phyloP scores from a whole-genome alignment of 2,888 invertebrate species.

The Drosophila cyrtoloma region DNA sequence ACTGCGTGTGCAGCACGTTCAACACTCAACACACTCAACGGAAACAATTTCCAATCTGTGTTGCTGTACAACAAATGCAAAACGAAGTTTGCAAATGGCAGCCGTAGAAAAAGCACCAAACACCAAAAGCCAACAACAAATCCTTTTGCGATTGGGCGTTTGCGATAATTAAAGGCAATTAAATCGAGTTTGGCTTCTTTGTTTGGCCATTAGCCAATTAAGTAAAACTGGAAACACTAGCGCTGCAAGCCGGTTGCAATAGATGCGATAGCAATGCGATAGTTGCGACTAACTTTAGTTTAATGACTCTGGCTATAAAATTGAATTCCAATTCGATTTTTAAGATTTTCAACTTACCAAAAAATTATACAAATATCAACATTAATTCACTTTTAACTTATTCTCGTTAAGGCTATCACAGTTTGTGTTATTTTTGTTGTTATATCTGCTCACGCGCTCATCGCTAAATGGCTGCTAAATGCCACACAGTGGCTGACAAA shows the following conservation, averaged over 20 bases:
- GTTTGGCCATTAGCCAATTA: slow-evolving; percentile 72
- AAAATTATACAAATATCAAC: background rate
- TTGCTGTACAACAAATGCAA: slow-evolving; percentile 38
- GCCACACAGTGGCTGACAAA: slow-evolving; percentile 45
- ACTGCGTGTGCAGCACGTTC: slow-evolving; percentile 18
- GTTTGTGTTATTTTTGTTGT: background rate
- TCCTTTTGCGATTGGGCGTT: slow-evolving; percentile 81
- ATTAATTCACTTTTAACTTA: background rate
- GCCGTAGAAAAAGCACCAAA: slow-evolving; percentile 21
- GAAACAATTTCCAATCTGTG: slow-evolving; percentile 68
- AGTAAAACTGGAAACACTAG: slow-evolving; percentile 69
- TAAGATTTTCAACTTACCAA: background rate
- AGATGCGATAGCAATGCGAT: background rate
- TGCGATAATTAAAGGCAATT: slow-evolving; percentile 83
- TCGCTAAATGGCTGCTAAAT: slow-evolving; percentile 24
- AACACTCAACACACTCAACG: slow-evolving; percentile 42
- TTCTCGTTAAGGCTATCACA: background rate
- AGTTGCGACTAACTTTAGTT: background rate
- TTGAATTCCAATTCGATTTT: background rate
- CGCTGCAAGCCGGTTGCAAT: background rate
- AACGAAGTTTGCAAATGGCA: slow-evolving; percentile 28
- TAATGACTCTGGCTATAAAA: background rate
- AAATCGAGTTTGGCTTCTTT: slow-evolving; percentile 58
- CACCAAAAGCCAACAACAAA: slow-evolving; percentile 22
- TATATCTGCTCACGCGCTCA: slow-evolving; percentile 34